A percentile compares a stretch with the other conserved stretches of the same genome.
phyloP scores from a whole-genome alignment of 2,888 invertebrate species.

The Drosophila anomalata region DNA sequence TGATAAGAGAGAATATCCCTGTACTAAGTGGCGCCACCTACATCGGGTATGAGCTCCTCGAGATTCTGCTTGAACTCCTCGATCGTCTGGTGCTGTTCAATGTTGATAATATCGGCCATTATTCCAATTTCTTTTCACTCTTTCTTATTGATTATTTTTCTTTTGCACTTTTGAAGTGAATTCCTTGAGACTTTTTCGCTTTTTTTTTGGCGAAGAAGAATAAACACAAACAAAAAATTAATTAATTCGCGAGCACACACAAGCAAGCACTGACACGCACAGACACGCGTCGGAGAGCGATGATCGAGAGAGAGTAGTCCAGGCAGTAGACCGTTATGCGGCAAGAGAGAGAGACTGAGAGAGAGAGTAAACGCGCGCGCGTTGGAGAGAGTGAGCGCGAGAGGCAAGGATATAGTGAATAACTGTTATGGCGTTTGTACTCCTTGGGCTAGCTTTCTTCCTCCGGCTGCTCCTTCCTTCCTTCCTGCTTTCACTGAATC shows the following conservation, averaged over 20 bases:
- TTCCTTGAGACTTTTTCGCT: slow-evolving; percentile 12
- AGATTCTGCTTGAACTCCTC: slow-evolving; percentile 79
- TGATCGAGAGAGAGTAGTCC: slow-evolving; percentile 4
- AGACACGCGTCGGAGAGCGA: neutral
- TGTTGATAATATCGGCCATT: slow-evolving; percentile 81
- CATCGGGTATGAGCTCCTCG: slow-evolving; percentile 80
- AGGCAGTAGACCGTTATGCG: neutral
- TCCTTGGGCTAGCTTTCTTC: slow-evolving; percentile 26
- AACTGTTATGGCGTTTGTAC: neutral
- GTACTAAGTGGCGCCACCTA: slow-evolving; percentile 62
- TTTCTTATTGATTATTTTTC: slow-evolving; percentile 6
- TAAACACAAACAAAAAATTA: slow-evolving; percentile 14
- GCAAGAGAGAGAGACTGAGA: neutral
- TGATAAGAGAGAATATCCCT: neutral
- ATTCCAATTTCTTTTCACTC: slow-evolving; percentile 47
- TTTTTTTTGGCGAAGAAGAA: neutral
- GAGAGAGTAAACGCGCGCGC: slow-evolving; percentile 16
- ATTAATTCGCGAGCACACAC: slow-evolving; percentile 19
- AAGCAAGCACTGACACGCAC: slow-evolving; percentile 1
- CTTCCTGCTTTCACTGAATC: slow-evolving; percentile 7
- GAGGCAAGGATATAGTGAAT: slow-evolving; percentile 24
- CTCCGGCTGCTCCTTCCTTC: slow-evolving; percentile 4
- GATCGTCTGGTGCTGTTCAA: slow-evolving; percentile 77
- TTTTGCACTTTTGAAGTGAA: slow-evolving; percentile 18
- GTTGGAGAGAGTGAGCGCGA: slow-evolving; percentile 13